Conservation (phyloP, 2,888 invertebrate species). For the Saturnia japonica region DNA sequence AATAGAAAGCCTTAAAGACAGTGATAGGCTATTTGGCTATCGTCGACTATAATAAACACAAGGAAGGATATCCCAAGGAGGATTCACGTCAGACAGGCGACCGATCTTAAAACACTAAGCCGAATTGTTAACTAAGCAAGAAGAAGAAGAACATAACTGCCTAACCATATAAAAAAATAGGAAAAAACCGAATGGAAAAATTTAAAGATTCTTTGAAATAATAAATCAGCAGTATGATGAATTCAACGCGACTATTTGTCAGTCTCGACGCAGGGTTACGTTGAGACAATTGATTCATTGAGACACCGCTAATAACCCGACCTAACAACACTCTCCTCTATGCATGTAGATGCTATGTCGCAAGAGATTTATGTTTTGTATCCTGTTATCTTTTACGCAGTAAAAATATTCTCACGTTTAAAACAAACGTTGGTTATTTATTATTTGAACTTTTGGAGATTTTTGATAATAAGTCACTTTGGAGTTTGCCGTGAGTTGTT, state of each 20-base stretch:
- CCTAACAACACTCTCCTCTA: constrained; percentile 30
- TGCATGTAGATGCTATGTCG: constrained; percentile 23
- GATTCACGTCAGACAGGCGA: too few species aligned
- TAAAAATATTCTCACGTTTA: neutral
- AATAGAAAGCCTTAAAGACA: too few species aligned
- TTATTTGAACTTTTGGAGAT: neutral
- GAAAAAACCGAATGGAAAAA: constrained; percentile 23
- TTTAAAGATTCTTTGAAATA: constrained; percentile 25
- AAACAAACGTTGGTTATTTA: neutral
- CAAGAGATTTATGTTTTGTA: constrained; percentile 27
- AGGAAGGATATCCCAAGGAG: too few species aligned
- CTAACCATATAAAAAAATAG: neutral
- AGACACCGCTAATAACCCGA: constrained; percentile 61
- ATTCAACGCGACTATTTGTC: constrained; percentile 22
- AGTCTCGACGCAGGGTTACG: constrained; percentile 50
- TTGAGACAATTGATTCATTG: constrained; percentile 74
- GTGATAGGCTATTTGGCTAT: too few species aligned
- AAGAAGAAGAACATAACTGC: neutral
- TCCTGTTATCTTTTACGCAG: constrained; percentile 22
- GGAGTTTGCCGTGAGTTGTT: neutral
- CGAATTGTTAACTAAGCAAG: too few species aligned
- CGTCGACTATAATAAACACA: too few species aligned
- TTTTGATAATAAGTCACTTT: neutral
- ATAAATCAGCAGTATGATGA: constrained; percentile 23
- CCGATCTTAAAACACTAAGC: too few species aligned